Percentiles rank a stretch among this genome's conserved stretches.
Conservation (phyloP, 2,888 invertebrate genomes). For the Heliconius hortense region DNA sequence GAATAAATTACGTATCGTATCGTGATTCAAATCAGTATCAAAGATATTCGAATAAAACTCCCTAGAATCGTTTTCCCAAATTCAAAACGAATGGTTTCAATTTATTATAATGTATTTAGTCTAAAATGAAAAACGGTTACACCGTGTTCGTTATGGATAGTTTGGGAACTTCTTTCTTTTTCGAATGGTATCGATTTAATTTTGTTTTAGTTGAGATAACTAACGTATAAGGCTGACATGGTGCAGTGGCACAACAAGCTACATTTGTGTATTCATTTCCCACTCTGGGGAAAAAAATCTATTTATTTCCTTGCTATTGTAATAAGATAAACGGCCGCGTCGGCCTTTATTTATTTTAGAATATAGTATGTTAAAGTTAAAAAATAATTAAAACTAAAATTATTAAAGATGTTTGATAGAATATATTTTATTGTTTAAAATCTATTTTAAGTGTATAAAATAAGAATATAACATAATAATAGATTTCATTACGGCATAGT, state of each 20-base stretch:
- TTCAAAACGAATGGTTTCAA: not conserved
- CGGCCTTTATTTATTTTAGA: no score
- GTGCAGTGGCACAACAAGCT: not conserved
- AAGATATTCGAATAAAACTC: slow-evolving; percentile 23
- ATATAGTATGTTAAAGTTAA: no score
- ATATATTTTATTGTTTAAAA: no score
- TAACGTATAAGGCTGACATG: not conserved
- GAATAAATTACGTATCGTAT: slow-evolving; percentile 33
- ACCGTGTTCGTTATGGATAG: slow-evolving; percentile 7
- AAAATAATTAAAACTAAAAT: no score
- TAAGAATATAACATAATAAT: no score
- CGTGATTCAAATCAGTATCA: slow-evolving; percentile 35
- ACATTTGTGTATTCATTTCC: not conserved
- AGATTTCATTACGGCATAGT: no score
- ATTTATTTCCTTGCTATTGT: not conserved
- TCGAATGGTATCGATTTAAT: not conserved
- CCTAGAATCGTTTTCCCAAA: not conserved
- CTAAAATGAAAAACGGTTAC: slow-evolving; percentile 6
- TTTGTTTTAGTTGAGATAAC: not conserved
- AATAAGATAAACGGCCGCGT: not conserved
- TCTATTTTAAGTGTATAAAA: no score
- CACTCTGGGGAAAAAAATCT: not conserved
- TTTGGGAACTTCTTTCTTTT: not conserved
- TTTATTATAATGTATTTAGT: slow-evolving; percentile 15
- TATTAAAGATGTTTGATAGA: no score